These are phyloP conservation scores for Pachycephala philippinensis DNA, from an alignment of 2,113 vertebrate species.

Conservation along the genomic window DNA sequence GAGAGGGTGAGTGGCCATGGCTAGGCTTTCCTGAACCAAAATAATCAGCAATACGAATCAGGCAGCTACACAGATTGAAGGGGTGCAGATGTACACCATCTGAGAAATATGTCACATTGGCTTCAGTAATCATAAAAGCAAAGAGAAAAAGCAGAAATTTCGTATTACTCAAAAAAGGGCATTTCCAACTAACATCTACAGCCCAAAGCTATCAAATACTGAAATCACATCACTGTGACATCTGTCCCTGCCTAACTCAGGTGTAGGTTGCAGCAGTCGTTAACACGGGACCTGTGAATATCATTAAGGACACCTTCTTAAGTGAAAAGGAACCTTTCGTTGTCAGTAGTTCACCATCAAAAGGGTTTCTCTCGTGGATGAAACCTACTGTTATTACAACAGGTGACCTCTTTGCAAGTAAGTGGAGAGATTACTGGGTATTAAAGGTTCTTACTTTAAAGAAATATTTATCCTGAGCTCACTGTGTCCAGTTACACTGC, in stretches of 20 bases:
- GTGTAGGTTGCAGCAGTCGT: background rate
- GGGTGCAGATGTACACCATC: background rate
- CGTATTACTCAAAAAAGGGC: background rate
- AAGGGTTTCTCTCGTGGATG: background rate
- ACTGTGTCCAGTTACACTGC: background rate
- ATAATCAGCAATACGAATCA: background rate
- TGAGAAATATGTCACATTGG: background rate
- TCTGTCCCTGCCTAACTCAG: background rate
- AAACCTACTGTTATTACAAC: background rate
- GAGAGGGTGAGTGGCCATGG: background rate
- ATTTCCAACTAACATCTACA: background rate
- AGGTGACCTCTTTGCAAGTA: background rate
- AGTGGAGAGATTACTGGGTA: background rate
- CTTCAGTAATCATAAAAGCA: background rate
- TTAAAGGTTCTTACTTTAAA: background rate
- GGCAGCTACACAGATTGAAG: background rate
- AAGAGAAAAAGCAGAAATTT: background rate
- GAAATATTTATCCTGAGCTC: background rate
- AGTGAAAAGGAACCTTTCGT: background rate
- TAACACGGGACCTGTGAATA: background rate
- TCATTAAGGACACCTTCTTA: background rate
- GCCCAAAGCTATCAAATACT: background rate
- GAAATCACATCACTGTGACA: background rate
- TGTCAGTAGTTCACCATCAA: background rate
- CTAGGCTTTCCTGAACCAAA: background rate